phyloP scores from a whole-genome alignment of 1,140 invertebrate genomes.

The Apis cerana region DNA sequence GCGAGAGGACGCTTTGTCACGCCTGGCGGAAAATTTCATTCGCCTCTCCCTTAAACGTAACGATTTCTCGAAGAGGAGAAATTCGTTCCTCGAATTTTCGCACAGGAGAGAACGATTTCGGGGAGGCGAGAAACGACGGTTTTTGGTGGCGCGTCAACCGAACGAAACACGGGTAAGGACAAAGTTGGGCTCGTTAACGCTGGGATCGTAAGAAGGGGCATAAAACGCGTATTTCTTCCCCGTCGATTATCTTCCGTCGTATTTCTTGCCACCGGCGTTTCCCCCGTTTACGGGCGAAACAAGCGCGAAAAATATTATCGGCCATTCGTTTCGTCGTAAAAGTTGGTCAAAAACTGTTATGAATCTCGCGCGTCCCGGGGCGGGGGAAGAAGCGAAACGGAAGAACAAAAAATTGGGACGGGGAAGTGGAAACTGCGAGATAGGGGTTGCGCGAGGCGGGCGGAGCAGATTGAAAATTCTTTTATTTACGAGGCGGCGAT shows the following conservation, averaged over 20 bases:
- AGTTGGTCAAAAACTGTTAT: slow-evolving; percentile 42
- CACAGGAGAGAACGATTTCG: too few relatives aligned
- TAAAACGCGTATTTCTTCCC: slow-evolving; percentile 36
- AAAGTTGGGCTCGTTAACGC: slow-evolving; percentile 5
- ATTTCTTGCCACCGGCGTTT: slow-evolving; percentile 21
- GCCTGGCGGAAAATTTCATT: too few relatives aligned
- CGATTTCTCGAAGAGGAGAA: slow-evolving; percentile 1
- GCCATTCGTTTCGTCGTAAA: slow-evolving; percentile 60
- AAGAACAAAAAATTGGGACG: not conserved
- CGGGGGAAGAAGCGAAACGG: too few relatives aligned
- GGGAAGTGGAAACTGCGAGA: slow-evolving; percentile 4
- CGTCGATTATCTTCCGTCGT: slow-evolving; percentile 55
- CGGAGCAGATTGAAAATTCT: slow-evolving; percentile 20
- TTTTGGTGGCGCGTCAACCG: not conserved
- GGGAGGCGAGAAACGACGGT: not conserved
- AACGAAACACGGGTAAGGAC: not conserved
- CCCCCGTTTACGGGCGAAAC: slow-evolving; percentile 45
- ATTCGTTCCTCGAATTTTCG: too few relatives aligned
- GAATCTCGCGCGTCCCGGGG: slow-evolving; percentile 37
- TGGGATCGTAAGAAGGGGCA: slow-evolving; percentile 4
- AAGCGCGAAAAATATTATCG: slow-evolving; percentile 61
- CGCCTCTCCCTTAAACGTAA: too few relatives aligned
- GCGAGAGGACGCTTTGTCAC: too few relatives aligned
- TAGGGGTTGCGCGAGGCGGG: too few relatives aligned
- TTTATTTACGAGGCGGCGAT: slow-evolving; percentile 17